phyloP scores from a whole-genome alignment of 2,797 vertebrate species.

The Rhabdophis nuchalis region DNA sequence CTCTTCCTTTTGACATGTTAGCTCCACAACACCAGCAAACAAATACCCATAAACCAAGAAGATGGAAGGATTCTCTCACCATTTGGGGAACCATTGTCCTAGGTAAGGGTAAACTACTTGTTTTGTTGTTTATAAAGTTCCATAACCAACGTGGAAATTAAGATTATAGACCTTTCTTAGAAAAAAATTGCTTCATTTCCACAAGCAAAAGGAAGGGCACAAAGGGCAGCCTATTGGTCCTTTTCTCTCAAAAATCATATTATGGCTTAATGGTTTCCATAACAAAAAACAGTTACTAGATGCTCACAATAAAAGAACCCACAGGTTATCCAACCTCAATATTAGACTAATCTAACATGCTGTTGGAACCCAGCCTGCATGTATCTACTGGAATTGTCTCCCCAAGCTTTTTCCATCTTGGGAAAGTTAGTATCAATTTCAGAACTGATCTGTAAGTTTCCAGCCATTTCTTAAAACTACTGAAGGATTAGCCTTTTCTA shows the following conservation, averaged over 20 bases:
- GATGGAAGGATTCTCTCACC: not conserved
- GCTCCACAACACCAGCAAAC: not conserved
- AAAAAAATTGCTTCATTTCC: not conserved
- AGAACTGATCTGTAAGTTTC: not conserved
- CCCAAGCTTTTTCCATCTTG: not conserved
- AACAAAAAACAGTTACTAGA: not conserved
- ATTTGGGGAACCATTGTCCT: not conserved
- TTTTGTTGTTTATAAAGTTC: not conserved
- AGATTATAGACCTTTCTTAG: not conserved
- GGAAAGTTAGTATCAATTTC: not conserved
- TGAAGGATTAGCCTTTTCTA: not conserved
- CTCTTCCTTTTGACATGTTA: not conserved
- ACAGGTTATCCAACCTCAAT: not conserved
- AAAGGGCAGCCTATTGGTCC: not conserved
- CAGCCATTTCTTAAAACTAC: not conserved
- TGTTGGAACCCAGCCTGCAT: not conserved
- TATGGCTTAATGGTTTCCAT: not conserved
- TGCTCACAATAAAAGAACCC: not conserved
- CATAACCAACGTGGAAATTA: not conserved
- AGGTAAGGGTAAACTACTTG: not conserved
- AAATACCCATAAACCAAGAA: not conserved
- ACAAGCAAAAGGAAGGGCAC: not conserved
- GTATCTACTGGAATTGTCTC: not conserved
- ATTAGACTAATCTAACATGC: not conserved
- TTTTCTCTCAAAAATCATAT: not conserved